Conservation (phyloP, 1,140 invertebrate genomes). For the Achatina immaculata region DNA sequence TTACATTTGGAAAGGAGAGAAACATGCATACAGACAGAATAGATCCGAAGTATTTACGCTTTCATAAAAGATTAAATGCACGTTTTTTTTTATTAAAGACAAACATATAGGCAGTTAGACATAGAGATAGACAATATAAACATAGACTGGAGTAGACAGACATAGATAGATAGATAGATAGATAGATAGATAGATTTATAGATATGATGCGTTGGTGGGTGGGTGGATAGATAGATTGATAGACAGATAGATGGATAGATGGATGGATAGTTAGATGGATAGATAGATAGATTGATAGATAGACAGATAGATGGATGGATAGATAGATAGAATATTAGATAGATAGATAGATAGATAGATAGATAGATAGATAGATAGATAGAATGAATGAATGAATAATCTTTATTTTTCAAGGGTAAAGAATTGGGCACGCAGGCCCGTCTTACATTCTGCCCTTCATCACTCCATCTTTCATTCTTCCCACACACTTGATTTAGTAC, state of each 20-base stretch:
- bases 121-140: not conserved
- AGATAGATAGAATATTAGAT: slow-evolving; percentile 5
- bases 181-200: not conserved
- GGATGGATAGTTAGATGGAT: slow-evolving; percentile 15
- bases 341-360: slow-evolving; percentile 12
- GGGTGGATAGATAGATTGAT: not conserved
- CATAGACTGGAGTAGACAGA: slow-evolving; percentile 11
- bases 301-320: slow-evolving; percentile 15
- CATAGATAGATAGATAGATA: not conserved
- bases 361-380: slow-evolving; percentile 8
- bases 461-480: too few relatives aligned
- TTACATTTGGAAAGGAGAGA: too few relatives aligned
- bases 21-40: too few relatives aligned
- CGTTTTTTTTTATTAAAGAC: too few relatives aligned
- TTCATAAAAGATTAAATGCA: too few relatives aligned
- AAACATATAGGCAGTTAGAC: not conserved
- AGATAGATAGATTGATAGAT: slow-evolving; percentile 23
- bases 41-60: too few relatives aligned
- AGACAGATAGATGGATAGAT: not conserved
- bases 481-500: too few relatives aligned
- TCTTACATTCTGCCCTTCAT: too few relatives aligned
- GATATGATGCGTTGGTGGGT: too few relatives aligned
- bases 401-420: too few relatives aligned
- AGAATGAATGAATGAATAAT: too few relatives aligned
- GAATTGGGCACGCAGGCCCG: too few relatives aligned